phyloP scores from a whole-genome alignment of 2,797 vertebrate species.

The Phoxinus dragarum region DNA sequence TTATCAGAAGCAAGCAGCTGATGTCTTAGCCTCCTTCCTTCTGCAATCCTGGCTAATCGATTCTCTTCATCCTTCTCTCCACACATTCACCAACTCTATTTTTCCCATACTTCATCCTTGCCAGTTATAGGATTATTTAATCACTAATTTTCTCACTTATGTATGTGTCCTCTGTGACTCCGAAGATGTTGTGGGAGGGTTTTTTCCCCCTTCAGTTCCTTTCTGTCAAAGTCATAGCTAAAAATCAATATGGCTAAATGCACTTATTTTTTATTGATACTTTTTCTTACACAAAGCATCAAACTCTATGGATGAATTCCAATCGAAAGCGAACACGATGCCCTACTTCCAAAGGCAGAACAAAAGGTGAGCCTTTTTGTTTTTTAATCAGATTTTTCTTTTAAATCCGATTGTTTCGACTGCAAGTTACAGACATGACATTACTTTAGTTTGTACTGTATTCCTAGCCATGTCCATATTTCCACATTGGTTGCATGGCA shows the following conservation, averaged over 20 bases:
- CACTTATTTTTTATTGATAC: not conserved
- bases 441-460: not conserved
- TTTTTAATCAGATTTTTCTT: not conserved
- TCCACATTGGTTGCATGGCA: not conserved
- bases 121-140: conserved; percentile 44
- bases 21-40: conserved; percentile 53
- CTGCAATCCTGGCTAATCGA: conserved; percentile 53
- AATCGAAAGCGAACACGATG: not conserved
- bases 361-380: not conserved
- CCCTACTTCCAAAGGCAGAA: not conserved
- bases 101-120: conserved; percentile 33
- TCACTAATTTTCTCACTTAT: conserved; percentile 29
- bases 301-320: not conserved
- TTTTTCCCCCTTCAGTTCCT: not conserved
- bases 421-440: not conserved
- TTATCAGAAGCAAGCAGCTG: conserved; percentile 62
- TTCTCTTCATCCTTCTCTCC: conserved; percentile 47
- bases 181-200: conserved; percentile 5
- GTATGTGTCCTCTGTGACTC: conserved; percentile 23
- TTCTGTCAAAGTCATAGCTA: not conserved
- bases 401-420: not conserved
- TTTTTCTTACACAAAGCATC: not conserved
- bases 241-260: conserved; percentile 1
- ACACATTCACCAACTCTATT: conserved; percentile 43
- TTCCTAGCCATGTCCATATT: not conserved